Evolutionary conservation across 2,888 invertebrate species (phyloP), one percentile per base, ranked within the genome.

Genomic region (Drosophila robusta): DNA sequence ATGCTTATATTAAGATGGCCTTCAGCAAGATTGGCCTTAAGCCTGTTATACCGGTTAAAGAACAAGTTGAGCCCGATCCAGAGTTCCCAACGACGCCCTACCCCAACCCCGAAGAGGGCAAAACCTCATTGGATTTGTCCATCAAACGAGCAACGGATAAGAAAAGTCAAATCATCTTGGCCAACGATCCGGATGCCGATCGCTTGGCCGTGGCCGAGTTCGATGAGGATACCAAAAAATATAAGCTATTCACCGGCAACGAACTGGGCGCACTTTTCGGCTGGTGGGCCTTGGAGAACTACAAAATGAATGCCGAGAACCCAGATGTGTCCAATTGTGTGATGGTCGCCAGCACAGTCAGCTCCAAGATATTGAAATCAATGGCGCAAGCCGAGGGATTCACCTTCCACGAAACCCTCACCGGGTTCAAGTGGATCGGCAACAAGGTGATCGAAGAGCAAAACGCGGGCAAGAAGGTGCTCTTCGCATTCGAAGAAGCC

Each of bases 391-490:
- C 93, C 1, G 96, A 97, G 90, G 98, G 97, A 3, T 96, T 96
- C 66, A 94, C 95, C 77, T 95, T 95, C 74, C 92, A 94, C 67
- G 98, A 99, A 93, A 99, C 99, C 0, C 93, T 99, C 55, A 99
- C 99, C 0, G 99, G 99, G 0, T 99, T 99, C 91, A 99, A 99
- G 90, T 99, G 99, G 99, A 98, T 99, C 97, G 99, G 94, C 4
- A 99, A 99, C 92, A 94, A 94, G 86, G 94, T 96, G 0, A 93
- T 95, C 36, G 95, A 98, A 3, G 92, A 98, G 52, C 92, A 95
- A 38, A 93, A 94, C 56, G 92, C 95, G 56, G 96, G 95, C 22
- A 97, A 97, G 2, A 92, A 93, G 7, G 96, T 98, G 0, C 91
- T 99, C 47, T 98, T 99, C 92, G 98, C 98, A 0, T 99, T 97